Conservation (phyloP, 2,797 vertebrate genomes). For the Heteromormyrus szaboi region DNA sequence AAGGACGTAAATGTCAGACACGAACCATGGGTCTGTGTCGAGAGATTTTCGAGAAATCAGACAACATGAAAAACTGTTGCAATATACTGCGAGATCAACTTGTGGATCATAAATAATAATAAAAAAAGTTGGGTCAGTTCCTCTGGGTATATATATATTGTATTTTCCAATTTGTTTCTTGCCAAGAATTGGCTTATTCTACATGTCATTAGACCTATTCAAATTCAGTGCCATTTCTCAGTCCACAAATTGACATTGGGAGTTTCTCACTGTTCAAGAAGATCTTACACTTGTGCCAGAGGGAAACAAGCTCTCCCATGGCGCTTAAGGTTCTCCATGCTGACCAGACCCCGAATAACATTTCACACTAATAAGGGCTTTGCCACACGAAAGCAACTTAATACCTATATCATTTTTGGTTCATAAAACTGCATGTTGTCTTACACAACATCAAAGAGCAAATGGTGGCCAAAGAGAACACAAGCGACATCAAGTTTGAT, state of each 20-base stretch:
- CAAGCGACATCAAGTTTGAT: not conserved
- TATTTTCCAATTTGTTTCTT: conserved; percentile 43
- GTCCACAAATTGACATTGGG: conserved; percentile 34
- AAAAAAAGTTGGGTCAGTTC: conserved; percentile 44
- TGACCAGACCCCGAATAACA: not conserved
- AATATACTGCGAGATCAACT: conserved; percentile 26
- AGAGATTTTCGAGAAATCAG: conserved; percentile 40
- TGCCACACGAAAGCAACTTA: not conserved
- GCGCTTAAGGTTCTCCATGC: not conserved
- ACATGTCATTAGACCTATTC: conserved; percentile 54
- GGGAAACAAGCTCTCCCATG: not conserved
- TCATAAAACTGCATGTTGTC: not conserved
- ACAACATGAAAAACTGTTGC: conserved; percentile 28
- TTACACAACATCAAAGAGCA: not conserved
- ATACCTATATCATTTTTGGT: not conserved
- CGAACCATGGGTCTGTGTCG: conserved; percentile 9
- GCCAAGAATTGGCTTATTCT: conserved; percentile 28
- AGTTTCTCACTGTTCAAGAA: not conserved
- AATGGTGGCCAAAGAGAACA: not conserved
- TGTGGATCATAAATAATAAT: not conserved
- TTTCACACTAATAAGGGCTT: not conserved
- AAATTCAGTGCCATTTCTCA: conserved; percentile 42
- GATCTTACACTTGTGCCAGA: not conserved
- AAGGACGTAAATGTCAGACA: conserved; percentile 23
- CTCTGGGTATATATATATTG: conserved; percentile 47